A percentile compares a stretch with the other conserved stretches of the same genome.
These are phyloP conservation scores for Hipparchia semele DNA, from an alignment of 2,888 invertebrate species.

Conservation along the genomic window DNA sequence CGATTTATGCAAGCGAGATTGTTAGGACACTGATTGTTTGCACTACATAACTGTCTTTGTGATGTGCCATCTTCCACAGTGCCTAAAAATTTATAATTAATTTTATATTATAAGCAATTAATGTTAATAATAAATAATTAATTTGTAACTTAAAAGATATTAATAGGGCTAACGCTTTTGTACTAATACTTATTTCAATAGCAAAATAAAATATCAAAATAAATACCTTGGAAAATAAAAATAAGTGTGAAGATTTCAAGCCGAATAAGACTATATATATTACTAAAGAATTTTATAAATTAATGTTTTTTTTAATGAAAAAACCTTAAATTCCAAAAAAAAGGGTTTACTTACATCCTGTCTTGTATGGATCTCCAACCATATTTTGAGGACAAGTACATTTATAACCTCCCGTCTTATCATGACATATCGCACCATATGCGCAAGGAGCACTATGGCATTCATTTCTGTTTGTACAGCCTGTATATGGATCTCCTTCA, in stretches of 20 bases:
- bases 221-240: too few species aligned
- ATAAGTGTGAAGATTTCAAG: too few species aligned
- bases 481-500: slow-evolving; percentile 92
- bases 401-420: slow-evolving; percentile 92
- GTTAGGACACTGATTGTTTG: slow-evolving; percentile 90
- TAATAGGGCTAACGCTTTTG: too few species aligned
- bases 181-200: too few species aligned
- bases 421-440: slow-evolving; percentile 94
- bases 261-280: too few species aligned
- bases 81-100: slow-evolving; percentile 50
- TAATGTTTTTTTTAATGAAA: not conserved
- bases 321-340: slow-evolving; percentile 1
- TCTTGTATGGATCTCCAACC: slow-evolving; percentile 92
- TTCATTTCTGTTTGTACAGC: slow-evolving; percentile 94
- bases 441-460: slow-evolving; percentile 93
- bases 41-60: slow-evolving; percentile 86
- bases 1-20: slow-evolving; percentile 91
- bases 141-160: too few species aligned
- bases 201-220: too few species aligned
- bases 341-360: slow-evolving; percentile 85
- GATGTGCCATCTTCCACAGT: slow-evolving; percentile 67
- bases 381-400: slow-evolving; percentile 93
- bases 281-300: too few species aligned
- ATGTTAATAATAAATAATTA: too few species aligned
- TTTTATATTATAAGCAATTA: not conserved